These are phyloP conservation scores for Apamea monoglypha DNA, from an alignment of 2,888 invertebrate species.

Conservation along the genomic window DNA sequence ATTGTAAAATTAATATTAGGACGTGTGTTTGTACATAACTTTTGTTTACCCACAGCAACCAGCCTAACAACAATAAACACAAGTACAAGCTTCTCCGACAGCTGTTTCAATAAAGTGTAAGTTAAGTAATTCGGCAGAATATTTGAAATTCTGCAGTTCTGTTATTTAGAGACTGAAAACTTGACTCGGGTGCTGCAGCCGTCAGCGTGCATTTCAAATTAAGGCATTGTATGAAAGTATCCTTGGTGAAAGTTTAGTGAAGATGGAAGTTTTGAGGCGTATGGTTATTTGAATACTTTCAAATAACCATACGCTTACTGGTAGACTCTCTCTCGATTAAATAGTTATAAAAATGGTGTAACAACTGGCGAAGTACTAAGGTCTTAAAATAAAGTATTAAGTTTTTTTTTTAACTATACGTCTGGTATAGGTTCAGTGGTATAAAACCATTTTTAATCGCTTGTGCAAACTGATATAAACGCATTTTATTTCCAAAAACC, in stretches of 20 bases:
- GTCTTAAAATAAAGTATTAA: not conserved
- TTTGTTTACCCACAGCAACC: not conserved
- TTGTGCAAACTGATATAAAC: not conserved
- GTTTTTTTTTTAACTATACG: not conserved
- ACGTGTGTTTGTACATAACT: not conserved
- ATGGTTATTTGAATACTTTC: not conserved
- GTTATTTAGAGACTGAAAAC: not conserved
- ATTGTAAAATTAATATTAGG: conserved; percentile 1
- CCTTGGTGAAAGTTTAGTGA: not conserved
- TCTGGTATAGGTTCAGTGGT: not conserved
- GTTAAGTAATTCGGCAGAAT: not conserved
- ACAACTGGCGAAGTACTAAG: not conserved
- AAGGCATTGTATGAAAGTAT: not conserved
- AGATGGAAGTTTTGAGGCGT: not conserved
- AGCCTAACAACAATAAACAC: not conserved
- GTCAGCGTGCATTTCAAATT: not conserved
- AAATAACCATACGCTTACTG: not conserved
- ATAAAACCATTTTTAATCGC: conserved; percentile 14
- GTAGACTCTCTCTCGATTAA: not conserved
- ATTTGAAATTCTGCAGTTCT: not conserved
- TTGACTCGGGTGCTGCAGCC: not conserved
- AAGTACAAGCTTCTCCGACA: not conserved
- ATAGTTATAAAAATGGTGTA: not conserved
- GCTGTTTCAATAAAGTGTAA: not conserved
- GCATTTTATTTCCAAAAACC: conserved; percentile 32